Evolutionary conservation across 2,113 vertebrate genomes (phyloP).

Genomic region (Sorex araneus): DNA sequence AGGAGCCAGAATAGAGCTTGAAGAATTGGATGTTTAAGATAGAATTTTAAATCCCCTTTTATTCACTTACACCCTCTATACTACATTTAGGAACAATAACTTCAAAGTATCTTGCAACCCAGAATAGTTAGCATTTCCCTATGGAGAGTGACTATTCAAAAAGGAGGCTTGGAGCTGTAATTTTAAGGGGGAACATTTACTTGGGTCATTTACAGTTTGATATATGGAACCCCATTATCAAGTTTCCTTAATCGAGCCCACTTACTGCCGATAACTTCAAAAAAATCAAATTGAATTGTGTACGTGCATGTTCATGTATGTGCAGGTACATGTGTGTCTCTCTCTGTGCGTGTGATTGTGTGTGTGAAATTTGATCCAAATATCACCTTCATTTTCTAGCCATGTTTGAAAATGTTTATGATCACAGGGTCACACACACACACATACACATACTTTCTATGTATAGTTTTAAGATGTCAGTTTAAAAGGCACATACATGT

Average conservation of each 20-base stretch:
- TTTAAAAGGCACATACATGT: background rate
- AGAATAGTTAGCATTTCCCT: constrained; percentile 61
- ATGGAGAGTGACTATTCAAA: constrained; percentile 58
- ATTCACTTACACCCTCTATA: constrained; percentile 51
- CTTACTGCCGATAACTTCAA: constrained; percentile 5
- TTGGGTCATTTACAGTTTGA: background rate
- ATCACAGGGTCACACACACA: background rate
- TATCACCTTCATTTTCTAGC: background rate
- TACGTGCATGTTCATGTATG: fast-evolving
- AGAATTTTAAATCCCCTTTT: constrained; percentile 74
- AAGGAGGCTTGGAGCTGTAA: background rate
- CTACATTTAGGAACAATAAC: constrained; percentile 69
- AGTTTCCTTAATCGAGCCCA: background rate
- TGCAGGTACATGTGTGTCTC: background rate
- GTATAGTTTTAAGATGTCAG: background rate
- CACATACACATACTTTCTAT: background rate
- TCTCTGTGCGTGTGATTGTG: background rate
- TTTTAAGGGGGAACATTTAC: constrained; percentile 47
- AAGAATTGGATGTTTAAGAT: constrained; percentile 71
- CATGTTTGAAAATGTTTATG: background rate
- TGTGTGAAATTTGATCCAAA: background rate
- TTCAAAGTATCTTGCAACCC: constrained; percentile 69
- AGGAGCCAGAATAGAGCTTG: constrained; percentile 67
- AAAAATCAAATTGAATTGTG: background rate
- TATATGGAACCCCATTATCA: background rate